Evolutionary conservation across 37 sponge, comb jelly and placozoan genomes (phyloP), one percentile per base, ranked within the genome.

Genomic region (Oopsacas minuta): DNA sequence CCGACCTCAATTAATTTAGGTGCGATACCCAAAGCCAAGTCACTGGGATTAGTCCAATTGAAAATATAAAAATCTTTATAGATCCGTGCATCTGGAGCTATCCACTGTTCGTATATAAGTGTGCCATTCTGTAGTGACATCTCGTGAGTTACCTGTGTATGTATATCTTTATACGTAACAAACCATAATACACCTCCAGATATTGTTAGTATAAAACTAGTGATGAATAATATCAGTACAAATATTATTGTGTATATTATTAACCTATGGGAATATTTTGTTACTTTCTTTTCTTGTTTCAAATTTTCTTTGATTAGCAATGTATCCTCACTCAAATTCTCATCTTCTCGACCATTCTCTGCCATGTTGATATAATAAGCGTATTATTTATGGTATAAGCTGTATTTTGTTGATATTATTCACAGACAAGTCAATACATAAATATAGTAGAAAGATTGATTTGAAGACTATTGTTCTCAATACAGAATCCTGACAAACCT

Each of bases 31-130:
- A 35, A 23, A n/a, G 39, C 83, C 85, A 93, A 89, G 15, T 88
- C 90, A 0, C 82, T 83, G 0, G 86, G 85, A 38, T 94, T 94
- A 39, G 94, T 94, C n/a, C 91, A 52, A 83, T 94, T 94, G 85
- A 90, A 94, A 83, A 94, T 88, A 85, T 94, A 91, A 82, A 91
- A 52, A 37, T 89, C 84, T 39, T 94, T 91, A 86, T 90, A 94
- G 37, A 94, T 39, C 17, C 85, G 87, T 0, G 91, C 83, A 0
- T 85, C 75, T 0, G 92, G 91, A n/a, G 84, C 38, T 82, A 85
- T 36, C 84, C 91, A 85, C 86, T 94, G 94, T 37, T 91, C 86
- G 52, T 88, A 94, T 0, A 49, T 53, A 0, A 94, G 35, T 0
- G 90, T 88, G 22, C 85, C 87, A 82, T 39, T 83, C 94, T 94